phyloP scores from a whole-genome alignment of 2,888 invertebrate species.

The Drosophila buzzatii region DNA sequence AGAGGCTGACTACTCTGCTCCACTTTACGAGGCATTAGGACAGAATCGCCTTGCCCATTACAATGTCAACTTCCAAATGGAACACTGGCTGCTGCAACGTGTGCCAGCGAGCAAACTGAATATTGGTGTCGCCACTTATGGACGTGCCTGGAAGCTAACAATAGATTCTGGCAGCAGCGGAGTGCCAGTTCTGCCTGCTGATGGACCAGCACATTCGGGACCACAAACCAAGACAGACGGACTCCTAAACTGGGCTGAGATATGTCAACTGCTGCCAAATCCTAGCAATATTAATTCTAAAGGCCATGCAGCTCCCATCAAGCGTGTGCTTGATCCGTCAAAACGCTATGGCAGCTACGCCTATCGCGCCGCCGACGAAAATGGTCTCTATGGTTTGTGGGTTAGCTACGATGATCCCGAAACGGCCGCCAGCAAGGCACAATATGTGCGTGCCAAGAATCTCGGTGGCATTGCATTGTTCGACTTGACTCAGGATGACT shows the following conservation, averaged over 20 bases:
- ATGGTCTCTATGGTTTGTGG: slow-evolving; percentile 91
- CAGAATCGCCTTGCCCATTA: slow-evolving; percentile 87
- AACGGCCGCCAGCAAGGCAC: slow-evolving; percentile 92
- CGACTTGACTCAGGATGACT: slow-evolving; percentile 92
- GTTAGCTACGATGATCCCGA: slow-evolving; percentile 93
- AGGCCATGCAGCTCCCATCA: slow-evolving; percentile 88
- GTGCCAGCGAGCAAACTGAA: slow-evolving; percentile 90
- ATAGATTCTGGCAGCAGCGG: slow-evolving; percentile 90
- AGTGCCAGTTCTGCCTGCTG: slow-evolving; percentile 89
- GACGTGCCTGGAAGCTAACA: slow-evolving; percentile 91
- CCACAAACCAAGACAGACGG: slow-evolving; percentile 90
- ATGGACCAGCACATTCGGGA: slow-evolving; percentile 90
- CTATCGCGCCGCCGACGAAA: slow-evolving; percentile 89
- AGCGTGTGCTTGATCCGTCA: slow-evolving; percentile 92
- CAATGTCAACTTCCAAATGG: slow-evolving; percentile 89
- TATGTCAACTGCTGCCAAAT: slow-evolving; percentile 90
- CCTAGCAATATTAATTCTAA: slow-evolving; percentile 87
- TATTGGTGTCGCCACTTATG: slow-evolving; percentile 90
- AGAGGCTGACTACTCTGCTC: slow-evolving; percentile 91
- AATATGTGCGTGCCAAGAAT: slow-evolving; percentile 90
- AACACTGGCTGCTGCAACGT: slow-evolving; percentile 87
- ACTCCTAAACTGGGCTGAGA: slow-evolving; percentile 91
- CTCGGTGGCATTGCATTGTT: slow-evolving; percentile 92
- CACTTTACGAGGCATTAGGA: slow-evolving; percentile 90
- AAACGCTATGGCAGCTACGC: slow-evolving; percentile 93